These are phyloP conservation scores for Laothoe populi DNA, from an alignment of 2,888 invertebrate species.

Conservation along the genomic window DNA sequence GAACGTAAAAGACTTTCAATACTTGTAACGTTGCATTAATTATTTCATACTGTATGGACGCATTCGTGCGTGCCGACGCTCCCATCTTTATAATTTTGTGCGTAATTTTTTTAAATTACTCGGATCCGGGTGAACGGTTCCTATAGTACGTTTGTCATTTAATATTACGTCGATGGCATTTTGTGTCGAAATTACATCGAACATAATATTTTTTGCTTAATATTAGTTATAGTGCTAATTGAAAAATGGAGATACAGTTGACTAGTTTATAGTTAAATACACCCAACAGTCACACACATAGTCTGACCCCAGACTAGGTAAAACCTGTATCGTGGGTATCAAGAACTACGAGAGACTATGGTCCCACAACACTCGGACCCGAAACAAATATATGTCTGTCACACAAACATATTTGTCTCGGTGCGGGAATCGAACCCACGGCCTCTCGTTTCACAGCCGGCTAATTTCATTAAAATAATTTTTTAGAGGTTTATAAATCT, in stretches of 20 bases:
- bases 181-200: not conserved
- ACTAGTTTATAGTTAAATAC: no score
- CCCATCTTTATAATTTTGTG: constrained; percentile 17
- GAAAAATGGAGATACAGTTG: not conserved
- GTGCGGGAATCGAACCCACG: no score
- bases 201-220: not conserved
- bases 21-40: constrained; percentile 20
- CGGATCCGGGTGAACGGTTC: constrained; percentile 52
- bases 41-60: constrained; percentile 31
- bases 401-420: no score
- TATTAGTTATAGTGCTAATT: not conserved
- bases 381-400: no score
- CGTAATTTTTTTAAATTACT: constrained; percentile 8
- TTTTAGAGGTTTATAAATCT: no score
- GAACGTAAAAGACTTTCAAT: constrained; percentile 8
- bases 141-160: constrained; percentile 29
- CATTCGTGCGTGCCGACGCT: constrained; percentile 57
- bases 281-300: no score
- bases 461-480: no score
- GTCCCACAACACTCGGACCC: no score
- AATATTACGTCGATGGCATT: not conserved
- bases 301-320: no score
- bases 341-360: no score
- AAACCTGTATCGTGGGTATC: no score
- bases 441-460: no score